phyloP scores from a whole-genome alignment of 1,140 invertebrate species.

The Philotrypesis tridentata region DNA sequence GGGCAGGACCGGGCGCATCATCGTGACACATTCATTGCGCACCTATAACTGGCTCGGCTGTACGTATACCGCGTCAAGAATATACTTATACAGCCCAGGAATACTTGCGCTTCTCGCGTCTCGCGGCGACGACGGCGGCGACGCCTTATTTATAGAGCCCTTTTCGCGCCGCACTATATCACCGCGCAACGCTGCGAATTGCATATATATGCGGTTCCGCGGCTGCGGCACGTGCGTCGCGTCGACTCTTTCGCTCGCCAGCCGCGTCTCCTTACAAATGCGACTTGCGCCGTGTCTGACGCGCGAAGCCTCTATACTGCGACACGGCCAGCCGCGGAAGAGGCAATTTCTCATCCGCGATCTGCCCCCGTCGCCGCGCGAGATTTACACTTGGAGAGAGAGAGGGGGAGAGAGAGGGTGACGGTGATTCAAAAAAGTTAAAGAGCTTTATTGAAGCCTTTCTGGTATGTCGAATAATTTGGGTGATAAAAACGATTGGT shows the following conservation, averaged over 20 bases:
- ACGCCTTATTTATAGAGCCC: constrained; percentile 18
- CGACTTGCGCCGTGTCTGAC: no score
- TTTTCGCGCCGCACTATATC: constrained; percentile 7
- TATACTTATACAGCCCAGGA: no score
- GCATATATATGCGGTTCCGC: no score
- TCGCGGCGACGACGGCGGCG: background rate
- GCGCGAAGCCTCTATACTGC: no score
- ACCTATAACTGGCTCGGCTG: background rate
- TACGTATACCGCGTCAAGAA: background rate
- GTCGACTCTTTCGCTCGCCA: background rate
- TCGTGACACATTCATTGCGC: constrained; percentile 40
- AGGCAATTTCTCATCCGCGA: constrained; percentile 36
- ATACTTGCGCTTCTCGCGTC: no score
- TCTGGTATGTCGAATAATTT: no score
- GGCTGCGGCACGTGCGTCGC: background rate
- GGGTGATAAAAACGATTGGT: no score
- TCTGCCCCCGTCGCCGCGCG: background rate
- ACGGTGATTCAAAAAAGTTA: no score
- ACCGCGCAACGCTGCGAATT: background rate
- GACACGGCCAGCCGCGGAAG: constrained; percentile 10
- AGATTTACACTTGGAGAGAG: no score
- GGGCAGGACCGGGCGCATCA: background rate
- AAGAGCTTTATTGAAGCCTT: no score
- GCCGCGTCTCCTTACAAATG: background rate
- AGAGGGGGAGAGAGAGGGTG: no score